A percentile compares a stretch with the other conserved stretches of the same genome.
Conservation (phyloP, 2,797 vertebrate species). For the Mormyrops attenuatus region DNA sequence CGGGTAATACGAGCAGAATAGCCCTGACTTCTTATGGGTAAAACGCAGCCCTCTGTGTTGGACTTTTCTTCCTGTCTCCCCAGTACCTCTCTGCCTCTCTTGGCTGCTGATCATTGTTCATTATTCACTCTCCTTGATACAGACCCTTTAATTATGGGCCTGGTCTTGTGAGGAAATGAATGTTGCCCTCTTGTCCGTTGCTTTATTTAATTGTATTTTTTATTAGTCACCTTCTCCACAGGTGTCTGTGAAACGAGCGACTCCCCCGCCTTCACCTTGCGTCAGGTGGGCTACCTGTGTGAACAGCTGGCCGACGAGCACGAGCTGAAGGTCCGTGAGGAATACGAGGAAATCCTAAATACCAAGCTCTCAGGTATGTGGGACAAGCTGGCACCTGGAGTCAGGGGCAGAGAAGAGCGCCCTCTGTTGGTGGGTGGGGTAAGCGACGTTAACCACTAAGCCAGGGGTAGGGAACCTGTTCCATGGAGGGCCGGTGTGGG, state of each 20-base stretch:
- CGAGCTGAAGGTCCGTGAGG: slow-evolving; percentile 85
- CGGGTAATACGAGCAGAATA: not conserved
- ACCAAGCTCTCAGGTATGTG: slow-evolving; percentile 81
- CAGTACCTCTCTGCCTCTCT: not conserved
- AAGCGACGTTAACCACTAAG: not conserved
- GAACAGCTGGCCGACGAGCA: slow-evolving; percentile 85
- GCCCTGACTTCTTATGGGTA: not conserved
- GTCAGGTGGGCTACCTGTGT: slow-evolving; percentile 83
- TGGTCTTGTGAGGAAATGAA: not conserved
- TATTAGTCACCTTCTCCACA: not conserved
- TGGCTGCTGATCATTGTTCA: not conserved
- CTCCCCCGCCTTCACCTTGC: slow-evolving; percentile 82
- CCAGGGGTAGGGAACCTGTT: not conserved
- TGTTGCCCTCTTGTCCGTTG: not conserved
- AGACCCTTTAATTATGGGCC: not conserved
- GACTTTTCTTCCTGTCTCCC: not conserved
- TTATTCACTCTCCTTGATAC: not conserved
- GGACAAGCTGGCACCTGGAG: not conserved
- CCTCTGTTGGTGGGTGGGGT: not conserved
- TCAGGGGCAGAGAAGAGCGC: not conserved
- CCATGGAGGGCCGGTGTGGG: not conserved
- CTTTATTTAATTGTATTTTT: not conserved
- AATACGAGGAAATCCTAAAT: slow-evolving; percentile 87
- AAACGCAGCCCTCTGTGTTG: not conserved
- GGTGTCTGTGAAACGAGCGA: slow-evolving; percentile 65